phyloP scores from a whole-genome alignment of 2,113 vertebrate genomes.

The Procavia capensis region DNA sequence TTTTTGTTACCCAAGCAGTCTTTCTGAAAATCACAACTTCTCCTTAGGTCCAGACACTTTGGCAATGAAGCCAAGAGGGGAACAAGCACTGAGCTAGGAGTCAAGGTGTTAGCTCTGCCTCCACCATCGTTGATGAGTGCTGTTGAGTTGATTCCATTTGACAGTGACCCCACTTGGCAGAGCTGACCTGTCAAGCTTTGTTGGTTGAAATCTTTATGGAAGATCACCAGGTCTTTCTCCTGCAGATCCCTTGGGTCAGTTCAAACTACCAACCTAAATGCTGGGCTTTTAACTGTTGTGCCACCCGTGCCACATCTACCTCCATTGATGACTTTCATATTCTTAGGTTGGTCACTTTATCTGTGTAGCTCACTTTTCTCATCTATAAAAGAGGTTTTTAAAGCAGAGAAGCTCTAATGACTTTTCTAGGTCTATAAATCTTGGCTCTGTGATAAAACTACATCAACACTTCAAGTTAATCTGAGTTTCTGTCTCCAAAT shows the following conservation, averaged over 20 bases:
- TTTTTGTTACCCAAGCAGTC: not conserved
- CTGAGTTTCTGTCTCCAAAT: conserved; percentile 62
- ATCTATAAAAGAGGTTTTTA: not conserved
- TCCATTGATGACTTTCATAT: not conserved
- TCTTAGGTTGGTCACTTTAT: not conserved
- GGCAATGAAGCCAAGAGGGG: not conserved
- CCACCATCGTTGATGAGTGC: not conserved
- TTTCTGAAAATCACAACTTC: not conserved
- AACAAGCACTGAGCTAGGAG: not conserved
- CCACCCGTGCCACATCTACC: not conserved
- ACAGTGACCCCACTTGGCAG: not conserved
- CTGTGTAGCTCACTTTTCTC: conserved; percentile 21
- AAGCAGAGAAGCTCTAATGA: conserved; percentile 46
- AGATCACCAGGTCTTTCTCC: not conserved
- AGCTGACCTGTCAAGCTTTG: not conserved
- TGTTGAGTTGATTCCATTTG: not conserved
- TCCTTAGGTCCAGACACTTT: not conserved
- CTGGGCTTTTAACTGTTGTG: not conserved
- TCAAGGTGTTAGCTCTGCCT: not conserved
- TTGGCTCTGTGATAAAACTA: conserved; percentile 56
- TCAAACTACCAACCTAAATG: not conserved
- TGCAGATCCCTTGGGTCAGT: not conserved
- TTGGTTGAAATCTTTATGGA: not conserved
- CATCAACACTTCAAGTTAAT: conserved; percentile 75
- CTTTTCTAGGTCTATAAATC: conserved; percentile 41